Evolutionary conservation across 2,888 invertebrate genomes (phyloP).

Genomic region (Sarcophaga carnaria): DNA sequence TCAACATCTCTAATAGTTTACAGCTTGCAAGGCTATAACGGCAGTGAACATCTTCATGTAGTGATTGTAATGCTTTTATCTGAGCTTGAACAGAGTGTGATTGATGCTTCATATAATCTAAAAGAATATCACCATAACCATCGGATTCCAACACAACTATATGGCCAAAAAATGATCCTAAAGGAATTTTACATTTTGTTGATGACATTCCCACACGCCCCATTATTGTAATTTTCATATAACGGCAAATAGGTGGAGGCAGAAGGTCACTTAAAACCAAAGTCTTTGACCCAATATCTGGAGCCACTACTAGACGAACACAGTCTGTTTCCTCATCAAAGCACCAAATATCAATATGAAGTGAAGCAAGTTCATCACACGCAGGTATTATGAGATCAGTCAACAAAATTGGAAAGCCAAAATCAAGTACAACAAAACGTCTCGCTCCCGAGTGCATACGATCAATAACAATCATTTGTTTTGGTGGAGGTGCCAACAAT

Average conservation of each 20-base stretch:
- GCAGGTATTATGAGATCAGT: conserved; percentile 93
- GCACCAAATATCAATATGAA: conserved; percentile 95
- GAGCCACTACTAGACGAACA: conserved; percentile 91
- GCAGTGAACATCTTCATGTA: conserved; percentile 91
- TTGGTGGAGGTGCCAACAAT: conserved; percentile 90
- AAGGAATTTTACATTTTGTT: conserved; percentile 93
- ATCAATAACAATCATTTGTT: conserved; percentile 94
- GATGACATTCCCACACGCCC: conserved; percentile 96
- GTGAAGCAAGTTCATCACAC: conserved; percentile 90
- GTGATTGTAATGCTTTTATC: conserved; percentile 86
- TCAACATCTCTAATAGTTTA: conserved; percentile 90
- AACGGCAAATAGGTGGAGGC: conserved; percentile 94
- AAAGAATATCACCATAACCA: conserved; percentile 79
- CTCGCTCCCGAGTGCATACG: conserved; percentile 96
- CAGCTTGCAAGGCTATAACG: conserved; percentile 92
- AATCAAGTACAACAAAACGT: conserved; percentile 95
- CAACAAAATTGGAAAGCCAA: conserved; percentile 92
- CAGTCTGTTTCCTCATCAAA: conserved; percentile 93
- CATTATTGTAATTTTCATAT: conserved; percentile 95
- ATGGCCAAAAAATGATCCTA: conserved; percentile 97
- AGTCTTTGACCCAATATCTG: conserved; percentile 93
- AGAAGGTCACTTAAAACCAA: conserved; percentile 94
- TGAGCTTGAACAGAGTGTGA: conserved; percentile 82
- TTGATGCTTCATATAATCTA: conserved; percentile 76
- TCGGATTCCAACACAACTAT: conserved; percentile 89